These are phyloP conservation scores for Drosophila lini DNA, from an alignment of 1,140 invertebrate genomes.

Conservation along the genomic window DNA sequence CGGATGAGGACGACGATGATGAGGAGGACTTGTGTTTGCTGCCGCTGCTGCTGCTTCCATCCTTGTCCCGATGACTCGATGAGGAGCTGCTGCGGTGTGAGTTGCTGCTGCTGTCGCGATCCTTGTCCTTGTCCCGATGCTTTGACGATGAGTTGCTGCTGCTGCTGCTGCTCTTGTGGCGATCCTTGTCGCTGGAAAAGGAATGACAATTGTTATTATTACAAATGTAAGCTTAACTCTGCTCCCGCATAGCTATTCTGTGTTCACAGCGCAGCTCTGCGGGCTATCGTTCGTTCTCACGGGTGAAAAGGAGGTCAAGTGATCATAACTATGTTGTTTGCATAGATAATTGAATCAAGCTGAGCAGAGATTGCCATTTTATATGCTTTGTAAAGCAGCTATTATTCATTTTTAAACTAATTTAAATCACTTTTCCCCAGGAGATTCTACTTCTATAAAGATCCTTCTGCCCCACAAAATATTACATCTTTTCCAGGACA, in stretches of 20 bases:
- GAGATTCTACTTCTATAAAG: neutral
- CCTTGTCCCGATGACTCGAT: conserved; percentile 84
- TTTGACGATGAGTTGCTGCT: conserved; percentile 72
- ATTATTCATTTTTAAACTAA: too few relatives aligned
- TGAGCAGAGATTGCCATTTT: neutral
- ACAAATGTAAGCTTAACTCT: neutral
- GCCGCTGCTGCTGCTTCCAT: conserved; percentile 67
- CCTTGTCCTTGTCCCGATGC: conserved; percentile 79
- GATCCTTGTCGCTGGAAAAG: conserved; percentile 80
- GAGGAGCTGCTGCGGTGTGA: conserved; percentile 81
- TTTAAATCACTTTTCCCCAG: too few relatives aligned
- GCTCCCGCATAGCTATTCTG: neutral
- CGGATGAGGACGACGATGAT: conserved; percentile 80
- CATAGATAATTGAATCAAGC: conserved; percentile 21
- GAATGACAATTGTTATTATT: neutral
- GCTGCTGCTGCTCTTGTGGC: conserved; percentile 82
- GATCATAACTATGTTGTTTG: conserved; percentile 1
- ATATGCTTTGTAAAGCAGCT: neutral
- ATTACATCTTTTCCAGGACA: neutral
- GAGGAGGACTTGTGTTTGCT: conserved; percentile 85
- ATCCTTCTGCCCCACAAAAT: neutral
- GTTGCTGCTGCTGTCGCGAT: conserved; percentile 81
- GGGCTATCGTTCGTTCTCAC: neutral
- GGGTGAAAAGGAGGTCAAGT: conserved; percentile 19
- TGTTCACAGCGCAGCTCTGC: neutral